These are phyloP conservation scores for Ophion costatus DNA, from an alignment of 2,888 invertebrate species.

Conservation along the genomic window DNA sequence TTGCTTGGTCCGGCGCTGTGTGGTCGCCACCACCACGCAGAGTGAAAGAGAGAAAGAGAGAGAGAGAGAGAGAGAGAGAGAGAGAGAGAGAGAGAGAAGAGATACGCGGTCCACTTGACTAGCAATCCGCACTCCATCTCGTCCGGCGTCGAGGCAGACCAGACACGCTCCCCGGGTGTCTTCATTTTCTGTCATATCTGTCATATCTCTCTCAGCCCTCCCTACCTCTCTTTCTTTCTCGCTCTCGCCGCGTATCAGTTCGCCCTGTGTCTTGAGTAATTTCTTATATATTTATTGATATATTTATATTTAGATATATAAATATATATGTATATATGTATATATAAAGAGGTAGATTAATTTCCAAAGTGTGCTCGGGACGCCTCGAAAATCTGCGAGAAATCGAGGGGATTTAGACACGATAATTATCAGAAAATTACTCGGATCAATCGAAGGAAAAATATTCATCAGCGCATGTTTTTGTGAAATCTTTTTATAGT, in stretches of 20 bases:
- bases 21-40: conserved; percentile 60
- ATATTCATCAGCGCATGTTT: neutral
- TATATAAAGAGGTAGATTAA: no score
- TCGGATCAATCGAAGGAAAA: neutral
- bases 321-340: neutral
- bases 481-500: neutral
- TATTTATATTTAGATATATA: neutral
- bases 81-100: conserved; percentile 37
- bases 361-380: conserved; percentile 1
- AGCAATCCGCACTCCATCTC: conserved; percentile 77
- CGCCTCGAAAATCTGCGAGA: conserved; percentile 2
- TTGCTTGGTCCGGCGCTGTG: conserved; percentile 61
- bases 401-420: neutral
- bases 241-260: conserved; percentile 1
- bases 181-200: conserved; percentile 45
- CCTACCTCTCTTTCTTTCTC: conserved; percentile 10
- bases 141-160: conserved; percentile 66
- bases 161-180: conserved; percentile 51
- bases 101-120: conserved; percentile 77
- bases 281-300: neutral
- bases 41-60: conserved; percentile 14
- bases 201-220: neutral
- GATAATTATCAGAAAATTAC: neutral
- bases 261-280: neutral
- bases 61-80: conserved; percentile 30